Percentiles rank a stretch among this genome's conserved stretches.
These are phyloP conservation scores for Carposina sasakii DNA, from an alignment of 1,140 invertebrate genomes.

Conservation along the genomic window DNA sequence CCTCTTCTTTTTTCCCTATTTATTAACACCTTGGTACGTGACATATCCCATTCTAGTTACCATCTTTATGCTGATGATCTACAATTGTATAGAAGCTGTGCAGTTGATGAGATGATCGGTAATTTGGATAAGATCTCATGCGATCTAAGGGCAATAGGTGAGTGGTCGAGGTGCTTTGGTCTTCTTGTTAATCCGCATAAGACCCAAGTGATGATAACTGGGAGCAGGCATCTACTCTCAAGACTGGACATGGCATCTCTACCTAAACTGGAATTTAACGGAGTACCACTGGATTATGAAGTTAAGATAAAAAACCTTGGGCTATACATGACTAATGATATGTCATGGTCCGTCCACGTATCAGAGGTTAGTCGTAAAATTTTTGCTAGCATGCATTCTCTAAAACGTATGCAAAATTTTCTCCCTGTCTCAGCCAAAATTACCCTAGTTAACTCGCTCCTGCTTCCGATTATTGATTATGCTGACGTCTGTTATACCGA, in stretches of 20 bases:
- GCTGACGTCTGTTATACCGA: background rate
- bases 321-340: background rate
- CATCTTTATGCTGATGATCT: conserved; percentile 6
- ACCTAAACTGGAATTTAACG: background rate
- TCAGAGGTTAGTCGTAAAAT: background rate
- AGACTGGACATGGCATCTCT: background rate
- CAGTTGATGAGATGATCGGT: background rate
- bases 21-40: background rate
- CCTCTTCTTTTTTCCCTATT: conserved; percentile 1
- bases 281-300: background rate
- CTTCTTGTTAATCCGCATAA: background rate
- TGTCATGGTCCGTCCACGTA: background rate
- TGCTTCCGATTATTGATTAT: background rate
- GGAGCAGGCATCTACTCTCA: background rate
- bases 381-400: background rate
- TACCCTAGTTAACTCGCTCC: background rate
- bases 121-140: background rate
- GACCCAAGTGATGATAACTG: background rate
- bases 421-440: background rate
- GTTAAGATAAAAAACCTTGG: background rate
- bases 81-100: background rate
- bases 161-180: background rate
- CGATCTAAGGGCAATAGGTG: background rate
- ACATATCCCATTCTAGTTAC: background rate
- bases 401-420: background rate